A percentile compares a stretch with the other conserved stretches of the same genome.
phyloP scores from a whole-genome alignment of 2,113 vertebrate genomes.

The Hippocampus zosterae region DNA sequence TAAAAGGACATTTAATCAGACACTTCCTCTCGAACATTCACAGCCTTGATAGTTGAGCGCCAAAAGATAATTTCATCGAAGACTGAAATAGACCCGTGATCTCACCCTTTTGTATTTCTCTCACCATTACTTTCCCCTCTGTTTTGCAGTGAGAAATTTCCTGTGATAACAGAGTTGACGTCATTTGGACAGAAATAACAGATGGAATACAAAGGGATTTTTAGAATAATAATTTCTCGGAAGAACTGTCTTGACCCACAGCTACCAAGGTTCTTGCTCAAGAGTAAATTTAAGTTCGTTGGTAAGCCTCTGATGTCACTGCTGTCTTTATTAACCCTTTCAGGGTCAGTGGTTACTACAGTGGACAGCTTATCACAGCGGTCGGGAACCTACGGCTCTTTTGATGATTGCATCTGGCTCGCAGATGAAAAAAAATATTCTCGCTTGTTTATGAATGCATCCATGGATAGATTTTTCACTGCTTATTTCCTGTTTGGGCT shows the following conservation, averaged over 20 bases:
- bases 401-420: too few species aligned
- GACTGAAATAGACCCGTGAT: not conserved
- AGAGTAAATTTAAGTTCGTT: not conserved
- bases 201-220: not conserved
- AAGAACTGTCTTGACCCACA: not conserved
- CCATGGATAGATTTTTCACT: too few species aligned
- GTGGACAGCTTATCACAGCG: too few species aligned
- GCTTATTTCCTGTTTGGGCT: too few species aligned
- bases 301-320: not conserved
- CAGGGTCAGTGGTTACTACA: too few species aligned
- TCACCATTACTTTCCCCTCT: constrained; percentile 4
- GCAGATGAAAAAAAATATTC: too few species aligned
- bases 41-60: not conserved
- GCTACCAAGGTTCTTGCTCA: not conserved
- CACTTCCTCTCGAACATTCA: constrained; percentile 9
- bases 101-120: not conserved
- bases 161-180: not conserved
- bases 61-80: constrained; percentile 4
- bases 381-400: too few species aligned
- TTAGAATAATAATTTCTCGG: not conserved
- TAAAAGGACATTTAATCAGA: constrained; percentile 4
- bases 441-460: too few species aligned
- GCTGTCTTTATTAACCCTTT: not conserved
- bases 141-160: not conserved
- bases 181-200: not conserved